Conservation (phyloP, 2,888 invertebrate species). For the Pegoplata infirma region DNA sequence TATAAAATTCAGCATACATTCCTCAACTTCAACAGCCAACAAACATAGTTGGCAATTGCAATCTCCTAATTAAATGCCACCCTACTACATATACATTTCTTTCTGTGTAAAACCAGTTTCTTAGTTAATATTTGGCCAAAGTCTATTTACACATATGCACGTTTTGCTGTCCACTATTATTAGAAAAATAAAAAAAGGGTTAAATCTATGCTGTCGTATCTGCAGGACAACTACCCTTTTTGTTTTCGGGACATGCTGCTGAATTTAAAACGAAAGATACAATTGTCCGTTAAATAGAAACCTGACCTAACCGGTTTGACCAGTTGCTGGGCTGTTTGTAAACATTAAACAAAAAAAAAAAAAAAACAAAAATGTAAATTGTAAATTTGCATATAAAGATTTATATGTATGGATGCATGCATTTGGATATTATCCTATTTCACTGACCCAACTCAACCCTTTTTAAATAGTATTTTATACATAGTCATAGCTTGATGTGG, state of each 20-base stretch:
- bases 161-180: not conserved
- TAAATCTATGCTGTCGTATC: not conserved
- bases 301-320: constrained; percentile 57
- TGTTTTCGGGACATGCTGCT: not conserved
- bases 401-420: too few relatives aligned
- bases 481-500: too few relatives aligned
- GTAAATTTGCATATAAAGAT: not conserved
- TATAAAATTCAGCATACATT: too few relatives aligned
- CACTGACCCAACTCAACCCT: not conserved
- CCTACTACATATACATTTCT: too few relatives aligned
- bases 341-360: constrained; percentile 10
- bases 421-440: not conserved
- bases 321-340: constrained; percentile 29
- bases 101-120: too few relatives aligned
- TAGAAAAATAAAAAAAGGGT: not conserved
- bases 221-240: not conserved
- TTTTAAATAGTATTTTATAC: too few relatives aligned
- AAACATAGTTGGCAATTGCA: too few relatives aligned
- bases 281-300: constrained; percentile 29
- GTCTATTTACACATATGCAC: not conserved
- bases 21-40: too few relatives aligned
- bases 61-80: too few relatives aligned
- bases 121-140: not conserved
- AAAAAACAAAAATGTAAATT: not conserved
- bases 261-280: not conserved